These are phyloP conservation scores for Ornithorhynchus anatinus DNA, from an alignment of 2,113 vertebrate genomes.

Conservation along the genomic window DNA sequence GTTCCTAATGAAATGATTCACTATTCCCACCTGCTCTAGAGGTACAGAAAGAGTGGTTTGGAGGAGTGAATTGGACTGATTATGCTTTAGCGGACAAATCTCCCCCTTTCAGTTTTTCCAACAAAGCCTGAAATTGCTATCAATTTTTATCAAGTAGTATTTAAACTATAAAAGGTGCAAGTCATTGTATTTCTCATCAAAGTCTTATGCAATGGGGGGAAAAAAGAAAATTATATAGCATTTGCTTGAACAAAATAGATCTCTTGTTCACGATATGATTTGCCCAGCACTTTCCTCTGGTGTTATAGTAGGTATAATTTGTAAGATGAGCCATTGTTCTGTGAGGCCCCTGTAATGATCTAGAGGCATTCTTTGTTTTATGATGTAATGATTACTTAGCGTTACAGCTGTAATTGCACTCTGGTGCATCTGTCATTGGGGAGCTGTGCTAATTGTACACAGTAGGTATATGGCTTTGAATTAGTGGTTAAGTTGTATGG, in stretches of 20 bases:
- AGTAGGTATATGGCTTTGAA: neutral
- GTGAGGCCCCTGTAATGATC: neutral
- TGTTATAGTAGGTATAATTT: neutral
- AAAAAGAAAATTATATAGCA: neutral
- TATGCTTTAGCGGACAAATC: neutral
- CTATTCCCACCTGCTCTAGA: neutral
- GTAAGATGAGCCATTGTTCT: neutral
- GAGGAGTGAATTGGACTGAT: neutral
- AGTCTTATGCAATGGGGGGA: neutral
- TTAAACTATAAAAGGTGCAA: neutral
- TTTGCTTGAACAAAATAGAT: neutral
- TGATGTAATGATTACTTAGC: neutral
- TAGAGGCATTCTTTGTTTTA: neutral
- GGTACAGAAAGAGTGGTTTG: neutral
- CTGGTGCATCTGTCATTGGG: neutral
- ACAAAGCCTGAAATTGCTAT: neutral
- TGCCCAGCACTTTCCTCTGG: neutral
- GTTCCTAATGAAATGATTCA: constrained; percentile 9
- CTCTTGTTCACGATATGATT: neutral
- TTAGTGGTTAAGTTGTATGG: neutral
- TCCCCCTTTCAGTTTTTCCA: neutral
- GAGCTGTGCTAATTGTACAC: neutral
- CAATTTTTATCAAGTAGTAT: neutral
- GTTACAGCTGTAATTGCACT: constrained; percentile 8
- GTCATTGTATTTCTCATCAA: neutral